A percentile compares a stretch with the other conserved stretches of the same genome.
Evolutionary conservation across 1,140 invertebrate species (phyloP).

Genomic region (Drosophila mojavensis): DNA sequence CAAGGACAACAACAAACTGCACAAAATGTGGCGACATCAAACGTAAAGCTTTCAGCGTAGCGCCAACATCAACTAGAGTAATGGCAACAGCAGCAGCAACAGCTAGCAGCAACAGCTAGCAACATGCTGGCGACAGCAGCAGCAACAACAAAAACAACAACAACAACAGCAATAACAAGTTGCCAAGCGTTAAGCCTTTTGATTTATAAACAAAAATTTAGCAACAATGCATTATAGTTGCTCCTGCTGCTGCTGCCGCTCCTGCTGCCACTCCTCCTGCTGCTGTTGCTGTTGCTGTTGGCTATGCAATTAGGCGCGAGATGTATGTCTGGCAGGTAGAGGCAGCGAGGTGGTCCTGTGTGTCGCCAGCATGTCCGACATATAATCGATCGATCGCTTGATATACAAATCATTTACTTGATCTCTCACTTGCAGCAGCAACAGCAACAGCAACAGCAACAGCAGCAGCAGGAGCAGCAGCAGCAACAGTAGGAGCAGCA

Average conservation of each 20-base stretch:
- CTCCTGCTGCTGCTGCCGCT: slow-evolving; percentile 24
- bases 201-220: slow-evolving; percentile 82
- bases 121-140: slow-evolving; percentile 9
- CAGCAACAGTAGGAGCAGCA: slow-evolving; percentile 7
- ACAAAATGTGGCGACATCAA: slow-evolving; percentile 69
- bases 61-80: slow-evolving; percentile 28
- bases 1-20: slow-evolving; percentile 17
- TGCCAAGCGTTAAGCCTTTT: slow-evolving; percentile 55
- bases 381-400: slow-evolving; percentile 59
- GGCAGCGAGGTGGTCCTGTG: slow-evolving; percentile 62
- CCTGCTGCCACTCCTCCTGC: not conserved
- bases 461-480: slow-evolving; percentile 34
- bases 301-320: slow-evolving; percentile 70
- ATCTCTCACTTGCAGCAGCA: slow-evolving; percentile 71
- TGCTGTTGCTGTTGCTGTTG: slow-evolving; percentile 36
- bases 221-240: slow-evolving; percentile 60
- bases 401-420: slow-evolving; percentile 80
- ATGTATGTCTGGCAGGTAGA: slow-evolving; percentile 47
- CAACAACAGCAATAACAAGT: slow-evolving; percentile 19
- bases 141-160: no score
- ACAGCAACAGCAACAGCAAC: slow-evolving; percentile 27
- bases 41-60: slow-evolving; percentile 57
- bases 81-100: slow-evolving; percentile 2
- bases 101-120: not conserved
- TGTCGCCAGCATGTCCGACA: slow-evolving; percentile 66